These are phyloP conservation scores for Thymallus thymallus DNA, from an alignment of 2,113 vertebrate species.

Conservation along the genomic window DNA sequence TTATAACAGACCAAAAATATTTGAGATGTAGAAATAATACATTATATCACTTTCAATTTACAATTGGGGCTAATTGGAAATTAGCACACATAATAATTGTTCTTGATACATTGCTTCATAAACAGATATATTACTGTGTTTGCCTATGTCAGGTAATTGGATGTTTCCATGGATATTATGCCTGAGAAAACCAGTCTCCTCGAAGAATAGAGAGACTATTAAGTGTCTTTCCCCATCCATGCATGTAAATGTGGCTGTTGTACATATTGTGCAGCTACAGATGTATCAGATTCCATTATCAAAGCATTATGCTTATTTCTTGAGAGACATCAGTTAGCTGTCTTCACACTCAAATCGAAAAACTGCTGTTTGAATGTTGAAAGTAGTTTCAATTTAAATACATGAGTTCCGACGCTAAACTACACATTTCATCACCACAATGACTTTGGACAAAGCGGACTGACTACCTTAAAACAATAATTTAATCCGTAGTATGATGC, in stretches of 20 bases:
- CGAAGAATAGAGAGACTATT: conserved; percentile 41
- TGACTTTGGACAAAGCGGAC: too few relatives aligned
- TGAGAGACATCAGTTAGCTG: not conserved
- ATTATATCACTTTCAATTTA: conserved; percentile 1
- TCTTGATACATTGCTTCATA: conserved; percentile 9
- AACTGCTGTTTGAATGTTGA: conserved; percentile 14
- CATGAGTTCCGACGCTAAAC: too few relatives aligned
- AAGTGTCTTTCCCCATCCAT: conserved; percentile 27
- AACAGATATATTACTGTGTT: conserved; percentile 5
- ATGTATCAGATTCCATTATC: conserved; percentile 34
- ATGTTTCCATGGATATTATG: conserved; percentile 68
- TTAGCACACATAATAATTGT: conserved; percentile 25
- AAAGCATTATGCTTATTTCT: conserved; percentile 5
- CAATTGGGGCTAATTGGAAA: conserved; percentile 24
- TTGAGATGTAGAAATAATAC: not conserved
- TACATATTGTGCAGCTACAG: conserved; percentile 29
- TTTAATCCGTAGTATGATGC: not conserved
- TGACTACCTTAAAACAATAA: not conserved
- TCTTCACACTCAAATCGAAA: conserved; percentile 1
- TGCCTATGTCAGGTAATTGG: conserved; percentile 60
- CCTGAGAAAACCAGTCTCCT: conserved; percentile 46
- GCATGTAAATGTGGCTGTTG: conserved; percentile 44
- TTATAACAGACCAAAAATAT: not conserved
- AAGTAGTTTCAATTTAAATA: not conserved
- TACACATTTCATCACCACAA: too few relatives aligned